phyloP scores from a whole-genome alignment of 2,888 invertebrate genomes.

The Acholoe squamosa region DNA sequence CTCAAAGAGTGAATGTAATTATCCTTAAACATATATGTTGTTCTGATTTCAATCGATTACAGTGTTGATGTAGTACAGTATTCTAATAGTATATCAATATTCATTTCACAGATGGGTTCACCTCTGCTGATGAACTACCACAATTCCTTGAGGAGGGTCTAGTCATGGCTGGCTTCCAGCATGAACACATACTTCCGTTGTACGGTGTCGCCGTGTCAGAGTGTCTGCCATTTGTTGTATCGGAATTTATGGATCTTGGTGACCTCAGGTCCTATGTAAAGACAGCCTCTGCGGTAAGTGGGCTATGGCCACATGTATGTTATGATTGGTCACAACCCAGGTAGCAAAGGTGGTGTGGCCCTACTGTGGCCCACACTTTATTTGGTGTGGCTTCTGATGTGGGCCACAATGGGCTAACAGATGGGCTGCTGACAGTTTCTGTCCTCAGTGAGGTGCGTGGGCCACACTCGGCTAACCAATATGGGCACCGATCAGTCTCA shows the following conservation, averaged over 20 bases:
- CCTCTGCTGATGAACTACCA: conserved; percentile 40
- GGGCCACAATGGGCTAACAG: not conserved
- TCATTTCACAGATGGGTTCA: conserved; percentile 36
- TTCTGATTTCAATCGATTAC: too few relatives aligned
- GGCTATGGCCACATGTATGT: not conserved
- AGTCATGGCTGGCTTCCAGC: conserved; percentile 56
- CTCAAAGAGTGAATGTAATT: too few relatives aligned
- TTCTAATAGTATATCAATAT: not conserved
- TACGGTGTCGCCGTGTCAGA: conserved; percentile 54
- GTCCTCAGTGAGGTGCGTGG: too few relatives aligned
- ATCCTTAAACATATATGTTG: too few relatives aligned
- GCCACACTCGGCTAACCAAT: too few relatives aligned
- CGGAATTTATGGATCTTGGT: conserved; percentile 59
- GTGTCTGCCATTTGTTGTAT: conserved; percentile 56
- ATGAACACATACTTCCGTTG: conserved; percentile 44
- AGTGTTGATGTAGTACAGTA: too few relatives aligned
- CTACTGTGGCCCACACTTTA: too few relatives aligned
- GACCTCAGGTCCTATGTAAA: conserved; percentile 53
- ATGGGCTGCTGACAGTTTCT: too few relatives aligned
- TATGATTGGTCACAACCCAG: not conserved
- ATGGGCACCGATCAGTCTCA: too few relatives aligned
- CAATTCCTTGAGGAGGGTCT: conserved; percentile 62
- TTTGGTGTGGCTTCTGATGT: too few relatives aligned
- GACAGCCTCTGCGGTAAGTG: not conserved
- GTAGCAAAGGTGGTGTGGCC: too few relatives aligned